These are phyloP conservation scores for Tenualosa ilisha DNA, from an alignment of 2,797 vertebrate genomes.

Conservation along the genomic window DNA sequence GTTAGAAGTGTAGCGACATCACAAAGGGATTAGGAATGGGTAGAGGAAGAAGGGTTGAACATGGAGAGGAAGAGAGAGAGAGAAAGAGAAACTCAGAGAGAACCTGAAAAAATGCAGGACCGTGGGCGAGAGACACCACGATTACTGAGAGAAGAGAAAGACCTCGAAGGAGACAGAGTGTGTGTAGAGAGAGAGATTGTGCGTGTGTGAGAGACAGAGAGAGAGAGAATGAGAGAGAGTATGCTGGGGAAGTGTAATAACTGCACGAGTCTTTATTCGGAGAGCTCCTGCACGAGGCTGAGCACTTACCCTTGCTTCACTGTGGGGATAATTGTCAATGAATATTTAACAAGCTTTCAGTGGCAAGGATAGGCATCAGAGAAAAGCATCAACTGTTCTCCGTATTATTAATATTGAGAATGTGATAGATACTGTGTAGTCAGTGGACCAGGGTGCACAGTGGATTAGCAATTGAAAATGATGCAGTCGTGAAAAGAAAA, in stretches of 20 bases:
- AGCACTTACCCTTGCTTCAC: conserved; percentile 75
- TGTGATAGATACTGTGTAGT: conserved; percentile 59
- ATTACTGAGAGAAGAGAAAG: neutral
- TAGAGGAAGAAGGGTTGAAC: neutral
- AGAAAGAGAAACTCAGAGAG: neutral
- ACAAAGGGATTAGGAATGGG: neutral
- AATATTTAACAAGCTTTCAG: conserved; percentile 84
- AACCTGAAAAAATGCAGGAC: neutral
- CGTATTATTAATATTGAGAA: conserved; percentile 63
- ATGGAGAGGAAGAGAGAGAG: neutral
- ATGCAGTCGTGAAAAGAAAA: conserved; percentile 46
- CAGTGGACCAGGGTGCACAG: conserved; percentile 54
- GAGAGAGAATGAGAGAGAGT: conserved; percentile 21
- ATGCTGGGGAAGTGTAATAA: conserved; percentile 53
- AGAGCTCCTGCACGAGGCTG: conserved; percentile 39
- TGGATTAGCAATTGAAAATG: conserved; percentile 56
- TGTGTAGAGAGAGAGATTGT: neutral
- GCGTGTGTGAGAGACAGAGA: conserved; percentile 13
- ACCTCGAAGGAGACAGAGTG: neutral
- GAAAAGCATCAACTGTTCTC: conserved; percentile 69
- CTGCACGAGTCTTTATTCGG: conserved; percentile 49
- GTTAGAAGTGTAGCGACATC: neutral
- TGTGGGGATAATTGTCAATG: conserved; percentile 83
- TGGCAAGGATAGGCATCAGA: conserved; percentile 67
- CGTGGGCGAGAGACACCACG: neutral